Evolutionary conservation across 1,140 invertebrate genomes (phyloP).

Genomic region (Rhopalosiphum padi): DNA sequence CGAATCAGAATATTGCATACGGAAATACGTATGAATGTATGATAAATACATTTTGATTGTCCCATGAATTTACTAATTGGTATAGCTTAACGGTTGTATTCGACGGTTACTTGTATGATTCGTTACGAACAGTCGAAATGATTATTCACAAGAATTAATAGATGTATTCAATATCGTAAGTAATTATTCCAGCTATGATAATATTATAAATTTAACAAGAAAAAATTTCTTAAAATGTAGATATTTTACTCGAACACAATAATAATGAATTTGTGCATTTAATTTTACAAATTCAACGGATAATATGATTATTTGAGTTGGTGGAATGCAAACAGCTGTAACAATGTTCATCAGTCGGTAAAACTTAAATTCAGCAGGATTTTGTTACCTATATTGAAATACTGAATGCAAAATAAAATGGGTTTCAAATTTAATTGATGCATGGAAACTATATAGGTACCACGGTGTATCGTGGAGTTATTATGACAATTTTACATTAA

Average conservation of each 20-base stretch:
- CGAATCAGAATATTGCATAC: not conserved
- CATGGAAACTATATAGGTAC: too few relatives aligned
- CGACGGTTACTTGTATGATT: not conserved
- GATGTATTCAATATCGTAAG: not conserved
- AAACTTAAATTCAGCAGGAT: not conserved
- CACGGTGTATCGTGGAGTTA: too few relatives aligned
- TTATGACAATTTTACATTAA: too few relatives aligned
- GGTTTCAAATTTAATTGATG: too few relatives aligned
- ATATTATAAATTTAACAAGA: not conserved
- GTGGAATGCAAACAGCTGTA: not conserved
- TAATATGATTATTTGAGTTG: not conserved
- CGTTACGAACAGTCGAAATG: not conserved
- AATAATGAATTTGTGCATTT: not conserved
- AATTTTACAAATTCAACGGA: not conserved
- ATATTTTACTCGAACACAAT: not conserved
- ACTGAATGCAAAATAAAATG: too few relatives aligned
- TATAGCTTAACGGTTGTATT: not conserved
- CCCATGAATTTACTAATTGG: not conserved
- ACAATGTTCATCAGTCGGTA: not conserved
- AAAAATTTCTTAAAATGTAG: not conserved
- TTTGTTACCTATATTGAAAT: not conserved
- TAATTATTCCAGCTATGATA: not conserved
- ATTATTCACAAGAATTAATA: not conserved
- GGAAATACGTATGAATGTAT: not conserved
- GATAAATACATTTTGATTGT: not conserved